Conservation (phyloP, 2,888 invertebrate genomes). For the Stenodema calcarata region DNA sequence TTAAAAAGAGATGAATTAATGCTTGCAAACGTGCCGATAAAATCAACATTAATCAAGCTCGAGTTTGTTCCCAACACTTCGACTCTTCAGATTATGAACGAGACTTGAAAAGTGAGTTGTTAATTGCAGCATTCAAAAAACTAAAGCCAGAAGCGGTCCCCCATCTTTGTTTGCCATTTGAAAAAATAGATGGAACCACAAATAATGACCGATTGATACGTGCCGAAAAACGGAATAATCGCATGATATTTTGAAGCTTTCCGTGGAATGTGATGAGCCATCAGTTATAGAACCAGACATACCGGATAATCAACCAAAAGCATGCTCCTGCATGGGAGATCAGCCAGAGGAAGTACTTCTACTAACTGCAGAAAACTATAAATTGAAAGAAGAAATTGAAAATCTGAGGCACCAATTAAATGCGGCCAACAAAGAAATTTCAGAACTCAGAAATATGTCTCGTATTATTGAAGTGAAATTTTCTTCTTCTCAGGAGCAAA, state of each 20-base stretch:
- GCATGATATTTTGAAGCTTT: not conserved
- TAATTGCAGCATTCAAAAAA: constrained; percentile 22
- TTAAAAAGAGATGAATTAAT: not conserved
- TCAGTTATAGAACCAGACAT: no score
- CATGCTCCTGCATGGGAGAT: no score
- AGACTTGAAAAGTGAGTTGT: constrained; percentile 25
- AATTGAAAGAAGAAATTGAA: constrained; percentile 1
- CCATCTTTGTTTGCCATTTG: constrained; percentile 1
- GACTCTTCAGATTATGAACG: constrained; percentile 11
- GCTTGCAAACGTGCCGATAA: not conserved
- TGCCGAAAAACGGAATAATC: not conserved
- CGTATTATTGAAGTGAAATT: constrained; percentile 1
- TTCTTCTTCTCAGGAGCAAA: not conserved
- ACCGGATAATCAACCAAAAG: no score
- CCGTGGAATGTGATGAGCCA: not conserved
- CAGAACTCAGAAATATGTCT: not conserved
- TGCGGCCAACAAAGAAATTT: not conserved
- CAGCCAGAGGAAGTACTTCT: not conserved
- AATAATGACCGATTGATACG: not conserved
- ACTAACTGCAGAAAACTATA: not conserved
- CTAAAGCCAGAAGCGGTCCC: constrained; percentile 23
- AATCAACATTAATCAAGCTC: not conserved
- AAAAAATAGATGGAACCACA: constrained; percentile 14
- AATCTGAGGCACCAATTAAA: not conserved
- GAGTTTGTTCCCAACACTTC: not conserved